Conservation (phyloP, 2,113 vertebrate genomes). For the Sorex fumeus region DNA sequence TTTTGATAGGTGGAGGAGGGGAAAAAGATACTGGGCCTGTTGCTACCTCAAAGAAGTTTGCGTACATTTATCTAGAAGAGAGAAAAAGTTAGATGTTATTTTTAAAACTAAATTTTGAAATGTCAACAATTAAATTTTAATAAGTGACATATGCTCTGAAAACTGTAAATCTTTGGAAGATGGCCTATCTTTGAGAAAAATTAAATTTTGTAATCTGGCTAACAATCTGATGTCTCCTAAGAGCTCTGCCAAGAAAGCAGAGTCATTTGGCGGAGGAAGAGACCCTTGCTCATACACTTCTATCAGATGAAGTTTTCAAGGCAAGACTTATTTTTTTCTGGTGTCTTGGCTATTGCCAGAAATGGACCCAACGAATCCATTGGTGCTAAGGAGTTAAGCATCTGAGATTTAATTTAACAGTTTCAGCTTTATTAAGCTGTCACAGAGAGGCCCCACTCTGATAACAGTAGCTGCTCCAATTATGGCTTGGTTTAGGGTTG, state of each 20-base stretch:
- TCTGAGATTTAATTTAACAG: conserved; percentile 93
- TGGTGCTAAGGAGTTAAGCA: conserved; percentile 86
- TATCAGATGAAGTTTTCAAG: conserved; percentile 87
- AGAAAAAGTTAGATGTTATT: conserved; percentile 57
- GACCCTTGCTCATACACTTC: conserved; percentile 86
- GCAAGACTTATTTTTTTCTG: conserved; percentile 68
- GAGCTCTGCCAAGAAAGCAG: conserved; percentile 81
- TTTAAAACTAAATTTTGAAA: conserved; percentile 67
- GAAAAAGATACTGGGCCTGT: neutral
- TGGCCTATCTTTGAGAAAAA: conserved; percentile 74
- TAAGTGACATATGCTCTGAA: conserved; percentile 68
- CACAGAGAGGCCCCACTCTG: conserved; percentile 88
- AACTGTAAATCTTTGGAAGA: conserved; percentile 64
- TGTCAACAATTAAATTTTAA: conserved; percentile 60
- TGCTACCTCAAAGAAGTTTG: conserved; percentile 44
- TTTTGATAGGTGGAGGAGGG: conserved; percentile 7
- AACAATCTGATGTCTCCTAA: conserved; percentile 84
- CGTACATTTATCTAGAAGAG: conserved; percentile 42
- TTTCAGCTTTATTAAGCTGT: conserved; percentile 93
- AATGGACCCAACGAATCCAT: conserved; percentile 78
- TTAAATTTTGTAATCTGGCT: conserved; percentile 80
- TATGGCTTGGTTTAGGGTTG: conserved; percentile 92
- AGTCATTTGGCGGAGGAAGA: conserved; percentile 81
- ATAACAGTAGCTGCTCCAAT: conserved; percentile 93
- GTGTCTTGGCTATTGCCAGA: conserved; percentile 78